A percentile compares a stretch with the other conserved stretches of the same genome.
These are phyloP conservation scores for Apistogramma diplotaenia DNA, from an alignment of 2,113 vertebrate species.

Conservation along the genomic window DNA sequence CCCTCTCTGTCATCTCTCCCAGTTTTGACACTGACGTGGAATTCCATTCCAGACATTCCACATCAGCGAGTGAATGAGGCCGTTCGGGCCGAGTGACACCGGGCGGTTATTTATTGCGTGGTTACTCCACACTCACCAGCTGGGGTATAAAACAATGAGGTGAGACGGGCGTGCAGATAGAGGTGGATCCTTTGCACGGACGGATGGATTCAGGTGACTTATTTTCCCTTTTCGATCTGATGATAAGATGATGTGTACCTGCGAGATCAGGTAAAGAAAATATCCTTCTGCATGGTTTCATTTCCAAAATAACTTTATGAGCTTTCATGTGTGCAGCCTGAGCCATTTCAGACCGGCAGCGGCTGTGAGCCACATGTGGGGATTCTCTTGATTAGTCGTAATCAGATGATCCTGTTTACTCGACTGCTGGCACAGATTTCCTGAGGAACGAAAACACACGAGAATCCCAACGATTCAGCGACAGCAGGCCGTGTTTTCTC, in stretches of 20 bases:
- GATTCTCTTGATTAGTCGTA: slow-evolving; percentile 7
- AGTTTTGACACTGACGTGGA: not conserved
- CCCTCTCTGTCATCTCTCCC: not conserved
- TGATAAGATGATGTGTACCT: not conserved
- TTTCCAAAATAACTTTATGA: not conserved
- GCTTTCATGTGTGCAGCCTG: not conserved
- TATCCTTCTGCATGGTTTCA: not conserved
- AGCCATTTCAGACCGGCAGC: not conserved
- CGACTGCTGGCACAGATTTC: not conserved
- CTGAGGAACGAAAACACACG: not conserved
- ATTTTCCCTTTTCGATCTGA: not conserved
- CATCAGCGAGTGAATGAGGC: slow-evolving; percentile 26
- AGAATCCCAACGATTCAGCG: not conserved
- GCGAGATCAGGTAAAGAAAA: not conserved
- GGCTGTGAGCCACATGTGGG: not conserved
- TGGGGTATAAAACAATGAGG: not conserved
- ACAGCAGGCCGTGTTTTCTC: too few species aligned
- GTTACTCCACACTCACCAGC: not conserved
- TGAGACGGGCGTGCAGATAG: not conserved
- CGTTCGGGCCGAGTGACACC: slow-evolving; percentile 19
- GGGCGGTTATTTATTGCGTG: slow-evolving; percentile 6
- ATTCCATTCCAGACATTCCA: slow-evolving; percentile 22
- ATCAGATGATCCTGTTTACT: slow-evolving; percentile 21
- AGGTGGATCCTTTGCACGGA: not conserved
- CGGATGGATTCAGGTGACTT: not conserved